Evolutionary conservation across 2,113 vertebrate species (phyloP).

Genomic region (Rhadina sibilatrix): DNA sequence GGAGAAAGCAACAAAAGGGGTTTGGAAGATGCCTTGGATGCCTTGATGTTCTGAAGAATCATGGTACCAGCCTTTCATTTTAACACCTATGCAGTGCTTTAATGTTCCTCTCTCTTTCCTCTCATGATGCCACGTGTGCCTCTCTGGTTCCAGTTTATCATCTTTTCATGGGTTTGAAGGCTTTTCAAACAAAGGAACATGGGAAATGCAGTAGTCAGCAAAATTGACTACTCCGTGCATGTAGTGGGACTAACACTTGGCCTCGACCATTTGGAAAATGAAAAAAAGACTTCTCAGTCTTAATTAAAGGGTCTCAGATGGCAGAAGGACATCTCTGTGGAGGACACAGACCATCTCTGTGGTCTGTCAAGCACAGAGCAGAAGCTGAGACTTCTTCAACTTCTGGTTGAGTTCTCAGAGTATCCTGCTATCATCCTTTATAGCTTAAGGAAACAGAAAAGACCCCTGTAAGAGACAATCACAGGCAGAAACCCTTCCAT

Average conservation of each 20-base stretch:
- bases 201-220: neutral
- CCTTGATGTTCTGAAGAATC: neutral
- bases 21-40: neutral
- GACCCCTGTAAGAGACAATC: neutral
- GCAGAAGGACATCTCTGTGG: no score
- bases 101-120: neutral
- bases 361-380: neutral
- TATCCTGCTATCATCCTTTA: neutral
- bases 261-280: neutral
- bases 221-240: neutral
- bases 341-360: neutral
- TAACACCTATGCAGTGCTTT: neutral
- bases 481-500: neutral
- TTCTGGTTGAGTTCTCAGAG: neutral
- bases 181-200: neutral
- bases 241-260: neutral
- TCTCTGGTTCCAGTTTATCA: neutral
- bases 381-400: neutral
- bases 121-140: neutral
- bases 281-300: neutral
- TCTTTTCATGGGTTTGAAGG: neutral
- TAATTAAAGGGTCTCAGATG: neutral
- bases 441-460: neutral
- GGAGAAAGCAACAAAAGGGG: neutral
- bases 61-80: neutral